These are phyloP conservation scores for Hipparchia sbordonii DNA, from an alignment of 2,888 invertebrate genomes.

Conservation along the genomic window DNA sequence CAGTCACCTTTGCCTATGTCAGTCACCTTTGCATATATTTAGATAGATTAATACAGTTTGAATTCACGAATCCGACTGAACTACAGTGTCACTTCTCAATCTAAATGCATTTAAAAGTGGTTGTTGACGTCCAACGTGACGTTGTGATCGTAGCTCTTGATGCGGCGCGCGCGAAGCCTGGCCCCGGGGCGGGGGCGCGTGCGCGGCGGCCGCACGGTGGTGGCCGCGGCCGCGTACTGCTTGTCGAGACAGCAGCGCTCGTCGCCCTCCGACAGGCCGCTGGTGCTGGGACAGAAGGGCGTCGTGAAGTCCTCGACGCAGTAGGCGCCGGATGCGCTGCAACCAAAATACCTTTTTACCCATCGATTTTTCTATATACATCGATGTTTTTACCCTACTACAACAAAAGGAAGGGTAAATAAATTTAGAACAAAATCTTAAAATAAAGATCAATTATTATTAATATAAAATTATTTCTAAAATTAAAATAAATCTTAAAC, in stretches of 20 bases:
- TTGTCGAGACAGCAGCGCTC: conserved; percentile 85
- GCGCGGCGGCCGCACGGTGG: conserved; percentile 62
- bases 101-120: conserved; percentile 11
- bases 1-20: too few species aligned
- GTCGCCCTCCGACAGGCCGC: conserved; percentile 86
- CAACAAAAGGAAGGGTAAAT: too few species aligned
- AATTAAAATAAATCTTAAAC: too few species aligned
- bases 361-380: too few species aligned
- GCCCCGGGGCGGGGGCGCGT: conserved; percentile 59
- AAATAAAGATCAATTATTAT: too few species aligned
- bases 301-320: conserved; percentile 85
- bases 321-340: conserved; percentile 86
- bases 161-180: conserved; percentile 50
- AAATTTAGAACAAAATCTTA: too few species aligned
- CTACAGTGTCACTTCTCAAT: too few species aligned
- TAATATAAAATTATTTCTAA: too few species aligned
- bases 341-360: background rate
- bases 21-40: too few species aligned
- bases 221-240: conserved; percentile 67
- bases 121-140: conserved; percentile 26
- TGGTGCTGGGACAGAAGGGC: conserved; percentile 87
- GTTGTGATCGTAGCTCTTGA: conserved; percentile 36
- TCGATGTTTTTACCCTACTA: too few species aligned
- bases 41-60: too few species aligned
- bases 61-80: too few species aligned